Percentiles rank a stretch among this genome's conserved stretches.
phyloP scores from a whole-genome alignment of 1,140 invertebrate genomes.

The Callitettix versicolor region DNA sequence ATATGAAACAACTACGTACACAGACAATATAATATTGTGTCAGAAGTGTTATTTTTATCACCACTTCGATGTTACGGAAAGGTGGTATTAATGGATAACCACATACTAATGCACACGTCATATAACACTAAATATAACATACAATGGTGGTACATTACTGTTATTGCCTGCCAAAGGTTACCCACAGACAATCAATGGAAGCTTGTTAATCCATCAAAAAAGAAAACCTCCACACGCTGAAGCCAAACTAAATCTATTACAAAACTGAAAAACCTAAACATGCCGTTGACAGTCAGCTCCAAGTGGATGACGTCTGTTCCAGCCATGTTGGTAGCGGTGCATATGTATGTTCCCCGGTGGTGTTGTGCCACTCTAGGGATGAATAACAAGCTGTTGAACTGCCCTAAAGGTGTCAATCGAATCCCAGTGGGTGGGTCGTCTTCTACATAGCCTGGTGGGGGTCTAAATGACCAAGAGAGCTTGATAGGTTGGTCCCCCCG shows the following conservation, averaged over 20 bases:
- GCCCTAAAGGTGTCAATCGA: slow-evolving; percentile 15
- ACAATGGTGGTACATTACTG: too few relatives aligned
- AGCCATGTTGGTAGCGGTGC: slow-evolving; percentile 22
- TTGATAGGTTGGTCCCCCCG: slow-evolving; percentile 23
- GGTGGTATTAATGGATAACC: too few relatives aligned
- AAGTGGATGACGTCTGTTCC: slow-evolving; percentile 18
- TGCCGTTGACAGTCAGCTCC: slow-evolving; percentile 26
- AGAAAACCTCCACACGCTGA: background rate
- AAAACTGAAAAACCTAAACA: slow-evolving; percentile 5
- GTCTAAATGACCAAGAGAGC: slow-evolving; percentile 14
- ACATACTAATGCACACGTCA: too few relatives aligned
- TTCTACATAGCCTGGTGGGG: background rate
- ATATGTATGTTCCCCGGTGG: slow-evolving; percentile 25
- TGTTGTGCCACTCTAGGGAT: slow-evolving; percentile 20
- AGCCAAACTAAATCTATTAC: too few relatives aligned
- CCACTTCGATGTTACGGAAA: too few relatives aligned
- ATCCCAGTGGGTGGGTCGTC: slow-evolving; percentile 15
- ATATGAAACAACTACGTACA: too few relatives aligned
- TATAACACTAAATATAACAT: too few relatives aligned
- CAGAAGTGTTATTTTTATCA: too few relatives aligned
- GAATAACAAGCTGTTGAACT: slow-evolving; percentile 19
- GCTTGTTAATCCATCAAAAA: too few relatives aligned
- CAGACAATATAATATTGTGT: too few relatives aligned
- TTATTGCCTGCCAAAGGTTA: too few relatives aligned
- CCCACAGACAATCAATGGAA: too few relatives aligned